Base-by-base conservation (phyloP, 2,888 invertebrate genomes). In the Dione juno region DNA sequence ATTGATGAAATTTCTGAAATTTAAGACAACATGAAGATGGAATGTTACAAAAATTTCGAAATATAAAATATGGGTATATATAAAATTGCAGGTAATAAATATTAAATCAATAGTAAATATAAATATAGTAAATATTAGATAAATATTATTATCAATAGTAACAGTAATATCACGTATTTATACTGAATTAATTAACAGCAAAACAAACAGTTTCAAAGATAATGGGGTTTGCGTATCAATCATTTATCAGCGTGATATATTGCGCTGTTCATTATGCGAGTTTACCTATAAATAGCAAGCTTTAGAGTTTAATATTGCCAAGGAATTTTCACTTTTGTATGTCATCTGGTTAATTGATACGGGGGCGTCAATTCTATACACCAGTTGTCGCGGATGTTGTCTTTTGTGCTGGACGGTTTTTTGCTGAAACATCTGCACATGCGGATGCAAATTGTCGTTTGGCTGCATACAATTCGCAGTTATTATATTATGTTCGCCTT, bases 341-440 rank as follows among this genome's bases (percentile, higher is more conserved):
- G 35, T 37, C 54, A 57, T 7, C 52, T 37, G 50, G 48, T 21
- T 52, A 64, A 52, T 64, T 64, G 19, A 11, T 52, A 52, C 19
- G 50, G 5, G 50, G 50, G 64, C 50, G 40, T 64, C 37, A 52
- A 64, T 50, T 37, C 19, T 7, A 64, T 50, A 35, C 64, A 19
- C 35, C 64, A 52, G 64, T 64, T 64, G 64, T 64, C 40, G 64
- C 64, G 64, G 64, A 64, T 64, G 50, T 40, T 9, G 14, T 21
- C 40, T 64, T 61, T 64, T 64, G 52, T 64, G 37, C 50, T 64
- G 37, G 21, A 16, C 43, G 37, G 13, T 64, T 64, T 64, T 64
- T 52, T 64, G 40, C 52, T 28, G 19, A 50, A 50, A 37, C 64
- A 64, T 64, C 40, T 64, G 64, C 64, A 35, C 19, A 64, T 50